phyloP scores from a whole-genome alignment of 2,797 vertebrate genomes.

The Acanthiza pusilla region DNA sequence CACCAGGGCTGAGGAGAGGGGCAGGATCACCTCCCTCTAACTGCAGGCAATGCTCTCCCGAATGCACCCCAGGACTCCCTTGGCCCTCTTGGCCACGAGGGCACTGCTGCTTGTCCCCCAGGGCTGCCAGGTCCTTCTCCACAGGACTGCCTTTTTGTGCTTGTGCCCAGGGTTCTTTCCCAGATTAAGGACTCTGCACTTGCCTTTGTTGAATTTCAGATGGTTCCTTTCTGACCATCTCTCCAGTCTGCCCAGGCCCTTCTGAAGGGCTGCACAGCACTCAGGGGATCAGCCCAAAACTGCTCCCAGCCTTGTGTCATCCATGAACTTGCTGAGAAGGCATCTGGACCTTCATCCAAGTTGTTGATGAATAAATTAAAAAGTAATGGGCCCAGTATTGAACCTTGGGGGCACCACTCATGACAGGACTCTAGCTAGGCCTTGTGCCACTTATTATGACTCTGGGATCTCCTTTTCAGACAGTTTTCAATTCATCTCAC shows the following conservation, averaged over 20 bases:
- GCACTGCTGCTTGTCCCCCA: no score
- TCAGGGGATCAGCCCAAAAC: not conserved
- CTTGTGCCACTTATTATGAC: rapidly evolving
- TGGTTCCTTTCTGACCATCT: not conserved
- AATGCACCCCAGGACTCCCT: not conserved
- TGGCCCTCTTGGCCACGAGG: not conserved
- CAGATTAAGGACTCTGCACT: not conserved
- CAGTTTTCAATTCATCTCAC: not conserved
- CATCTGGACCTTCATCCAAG: not conserved
- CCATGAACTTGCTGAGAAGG: not conserved
- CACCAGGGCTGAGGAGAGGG: not conserved
- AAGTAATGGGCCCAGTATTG: not conserved
- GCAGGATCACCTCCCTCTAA: rapidly evolving
- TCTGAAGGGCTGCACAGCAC: not conserved
- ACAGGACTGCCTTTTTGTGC: not conserved
- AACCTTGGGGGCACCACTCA: not conserved
- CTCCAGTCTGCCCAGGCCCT: not conserved
- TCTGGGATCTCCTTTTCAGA: not conserved
- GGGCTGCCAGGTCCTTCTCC: not conserved
- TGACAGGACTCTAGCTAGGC: not conserved
- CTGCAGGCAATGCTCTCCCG: not conserved
- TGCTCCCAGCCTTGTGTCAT: not conserved
- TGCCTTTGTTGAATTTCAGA: not conserved
- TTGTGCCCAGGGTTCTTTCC: not conserved
- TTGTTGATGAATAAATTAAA: not conserved